phyloP scores from a whole-genome alignment of 2,888 invertebrate genomes.

The Eupithecia dodoneata region DNA sequence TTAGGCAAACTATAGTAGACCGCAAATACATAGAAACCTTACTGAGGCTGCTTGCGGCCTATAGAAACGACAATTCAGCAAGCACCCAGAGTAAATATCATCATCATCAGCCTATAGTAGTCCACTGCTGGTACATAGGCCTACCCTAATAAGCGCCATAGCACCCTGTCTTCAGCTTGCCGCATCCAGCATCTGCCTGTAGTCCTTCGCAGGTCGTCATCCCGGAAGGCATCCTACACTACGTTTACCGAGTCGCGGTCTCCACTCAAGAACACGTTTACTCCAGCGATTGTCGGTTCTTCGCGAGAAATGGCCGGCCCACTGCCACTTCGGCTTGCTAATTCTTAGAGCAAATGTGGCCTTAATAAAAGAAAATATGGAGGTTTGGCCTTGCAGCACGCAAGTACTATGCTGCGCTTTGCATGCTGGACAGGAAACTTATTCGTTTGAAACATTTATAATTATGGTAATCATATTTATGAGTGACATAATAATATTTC shows the following conservation, averaged over 20 bases:
- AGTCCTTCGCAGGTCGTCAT: too few species aligned
- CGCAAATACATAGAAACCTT: slow-evolving; percentile 20
- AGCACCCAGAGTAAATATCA: not conserved
- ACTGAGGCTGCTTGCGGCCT: not conserved
- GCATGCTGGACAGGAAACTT: slow-evolving; percentile 41
- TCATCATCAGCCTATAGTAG: too few species aligned
- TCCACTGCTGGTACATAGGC: too few species aligned
- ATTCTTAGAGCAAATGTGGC: not conserved
- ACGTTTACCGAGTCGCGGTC: too few species aligned
- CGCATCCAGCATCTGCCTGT: too few species aligned
- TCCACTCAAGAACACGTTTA: too few species aligned
- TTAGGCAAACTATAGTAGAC: slow-evolving; percentile 41
- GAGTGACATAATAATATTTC: slow-evolving; percentile 16
- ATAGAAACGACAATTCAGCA: not conserved
- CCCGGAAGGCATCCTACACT: too few species aligned
- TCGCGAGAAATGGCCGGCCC: too few species aligned
- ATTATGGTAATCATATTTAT: slow-evolving; percentile 40
- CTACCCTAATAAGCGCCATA: too few species aligned
- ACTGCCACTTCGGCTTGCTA: too few species aligned
- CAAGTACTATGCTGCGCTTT: slow-evolving; percentile 44
- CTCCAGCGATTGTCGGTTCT: too few species aligned
- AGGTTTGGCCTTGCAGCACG: slow-evolving; percentile 67
- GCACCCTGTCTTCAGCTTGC: too few species aligned
- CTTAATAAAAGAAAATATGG: slow-evolving; percentile 54
- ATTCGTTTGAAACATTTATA: slow-evolving; percentile 37